Percentiles rank a stretch among this genome's conserved stretches.
Evolutionary conservation across 2,888 invertebrate genomes (phyloP).

Genomic region (Temnothorax ravouxi): DNA sequence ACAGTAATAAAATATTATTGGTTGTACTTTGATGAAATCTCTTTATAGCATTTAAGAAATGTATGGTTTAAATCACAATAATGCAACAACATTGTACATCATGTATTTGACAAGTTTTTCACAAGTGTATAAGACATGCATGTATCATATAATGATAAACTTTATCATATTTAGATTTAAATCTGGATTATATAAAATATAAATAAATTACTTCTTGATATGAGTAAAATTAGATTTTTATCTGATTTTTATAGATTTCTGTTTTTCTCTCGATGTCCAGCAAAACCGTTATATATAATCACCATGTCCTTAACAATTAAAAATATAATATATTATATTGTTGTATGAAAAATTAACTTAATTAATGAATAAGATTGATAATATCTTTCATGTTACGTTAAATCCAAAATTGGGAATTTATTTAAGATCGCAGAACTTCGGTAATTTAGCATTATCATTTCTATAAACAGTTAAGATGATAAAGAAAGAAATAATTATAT

Average conservation of each 20-base stretch:
- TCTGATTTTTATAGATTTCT: not conserved
- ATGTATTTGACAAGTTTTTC: not conserved
- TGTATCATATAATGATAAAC: not conserved
- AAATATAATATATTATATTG: not conserved
- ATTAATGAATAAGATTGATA: not conserved
- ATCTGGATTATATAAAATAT: not conserved
- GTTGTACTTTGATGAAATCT: too few relatives aligned
- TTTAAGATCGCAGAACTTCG: not conserved
- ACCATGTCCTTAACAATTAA: slow-evolving; percentile 31
- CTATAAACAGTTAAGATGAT: not conserved
- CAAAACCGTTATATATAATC: slow-evolving; percentile 37
- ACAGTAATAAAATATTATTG: not conserved
- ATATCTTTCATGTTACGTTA: not conserved
- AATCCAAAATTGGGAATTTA: not conserved
- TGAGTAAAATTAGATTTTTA: not conserved
- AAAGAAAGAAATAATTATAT: not conserved
- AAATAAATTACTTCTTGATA: not conserved
- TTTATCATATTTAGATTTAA: not conserved
- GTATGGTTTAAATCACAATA: not conserved
- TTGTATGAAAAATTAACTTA: not conserved
- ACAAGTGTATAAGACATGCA: not conserved
- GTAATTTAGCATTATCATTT: not conserved
- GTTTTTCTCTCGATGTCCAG: not conserved
- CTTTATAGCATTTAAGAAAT: not conserved
- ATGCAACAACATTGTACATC: not conserved